A percentile compares a stretch with the other conserved stretches of the same genome.
phyloP scores from a whole-genome alignment of 2,888 invertebrate species.

The Parnassius smintheus region DNA sequence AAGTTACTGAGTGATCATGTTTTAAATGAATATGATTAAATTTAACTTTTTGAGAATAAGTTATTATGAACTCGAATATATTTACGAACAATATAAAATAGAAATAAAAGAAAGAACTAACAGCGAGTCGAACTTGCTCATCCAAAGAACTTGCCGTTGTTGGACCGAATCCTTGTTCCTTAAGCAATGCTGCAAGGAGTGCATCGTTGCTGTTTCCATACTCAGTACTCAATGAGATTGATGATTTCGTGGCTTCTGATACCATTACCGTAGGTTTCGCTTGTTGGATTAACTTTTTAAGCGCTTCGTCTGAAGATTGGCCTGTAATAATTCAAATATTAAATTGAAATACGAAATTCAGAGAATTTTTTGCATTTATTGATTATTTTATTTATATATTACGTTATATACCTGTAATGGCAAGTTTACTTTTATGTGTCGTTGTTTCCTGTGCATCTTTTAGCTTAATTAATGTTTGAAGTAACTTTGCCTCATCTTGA shows the following conservation, averaged over 20 bases:
- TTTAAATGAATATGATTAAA: constrained; percentile 16
- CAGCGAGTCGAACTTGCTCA: constrained; percentile 80
- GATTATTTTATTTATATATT: too few species aligned
- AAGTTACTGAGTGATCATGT: constrained; percentile 23
- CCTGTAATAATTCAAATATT: constrained; percentile 40
- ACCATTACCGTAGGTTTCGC: constrained; percentile 61
- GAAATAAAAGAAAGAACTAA: constrained; percentile 55
- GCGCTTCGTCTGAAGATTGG: constrained; percentile 69
- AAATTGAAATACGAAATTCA: constrained; percentile 31
- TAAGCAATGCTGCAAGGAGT: constrained; percentile 84
- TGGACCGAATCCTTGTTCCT: constrained; percentile 87
- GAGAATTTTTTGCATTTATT: neutral
- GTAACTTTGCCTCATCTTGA: constrained; percentile 68
- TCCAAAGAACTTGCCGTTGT: constrained; percentile 84
- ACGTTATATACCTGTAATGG: constrained; percentile 58
- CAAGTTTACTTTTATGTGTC: constrained; percentile 63
- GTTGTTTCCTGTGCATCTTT: constrained; percentile 72
- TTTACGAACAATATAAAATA: constrained; percentile 3
- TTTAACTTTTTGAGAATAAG: constrained; percentile 1
- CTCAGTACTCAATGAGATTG: constrained; percentile 72
- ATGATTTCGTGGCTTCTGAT: constrained; percentile 66
- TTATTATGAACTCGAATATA: neutral
- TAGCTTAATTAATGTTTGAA: constrained; percentile 74
- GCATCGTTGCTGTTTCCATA: constrained; percentile 85
- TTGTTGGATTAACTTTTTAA: constrained; percentile 65